These are phyloP conservation scores for Taphrorychus bicolor DNA, from an alignment of 2,888 invertebrate species.

Conservation along the genomic window DNA sequence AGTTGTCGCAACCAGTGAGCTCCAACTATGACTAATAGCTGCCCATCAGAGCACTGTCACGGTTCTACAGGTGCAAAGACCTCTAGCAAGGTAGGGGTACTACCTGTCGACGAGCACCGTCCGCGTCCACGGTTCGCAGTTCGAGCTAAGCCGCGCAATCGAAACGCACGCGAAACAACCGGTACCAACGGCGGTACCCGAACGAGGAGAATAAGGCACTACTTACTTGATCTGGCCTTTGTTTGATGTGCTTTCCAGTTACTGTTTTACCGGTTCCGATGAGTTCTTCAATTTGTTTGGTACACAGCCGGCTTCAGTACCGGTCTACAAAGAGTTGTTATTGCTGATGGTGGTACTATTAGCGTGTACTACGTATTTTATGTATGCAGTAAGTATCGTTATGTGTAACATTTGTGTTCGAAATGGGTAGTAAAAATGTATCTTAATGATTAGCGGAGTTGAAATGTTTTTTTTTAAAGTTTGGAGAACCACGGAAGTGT, in stretches of 20 bases:
- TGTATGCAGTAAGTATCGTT: not conserved
- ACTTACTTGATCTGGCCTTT: slow-evolving; percentile 24
- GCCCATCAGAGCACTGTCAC: slow-evolving; percentile 53
- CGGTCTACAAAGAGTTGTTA: not conserved
- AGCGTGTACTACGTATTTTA: slow-evolving; percentile 2
- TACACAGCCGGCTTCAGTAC: slow-evolving; percentile 16
- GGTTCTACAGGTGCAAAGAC: slow-evolving; percentile 60
- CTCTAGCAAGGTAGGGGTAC: slow-evolving; percentile 54
- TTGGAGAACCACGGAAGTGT: too few species aligned
- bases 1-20: slow-evolving; percentile 48
- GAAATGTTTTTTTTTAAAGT: too few species aligned
- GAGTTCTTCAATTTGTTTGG: slow-evolving; percentile 18
- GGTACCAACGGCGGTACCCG: slow-evolving; percentile 24
- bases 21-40: slow-evolving; percentile 56
- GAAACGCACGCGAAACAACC: slow-evolving; percentile 7
- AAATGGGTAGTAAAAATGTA: not conserved
- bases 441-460: not conserved
- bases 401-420: too few species aligned
- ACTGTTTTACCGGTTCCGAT: slow-evolving; percentile 30
- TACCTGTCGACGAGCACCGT: slow-evolving; percentile 54
- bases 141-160: slow-evolving; percentile 51
- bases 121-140: slow-evolving; percentile 46
- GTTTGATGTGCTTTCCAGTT: slow-evolving; percentile 31
- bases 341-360: not conserved
- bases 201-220: not conserved